Evolutionary conservation across 2,113 vertebrate species (phyloP).

Genomic region (Nycticorax nycticorax): DNA sequence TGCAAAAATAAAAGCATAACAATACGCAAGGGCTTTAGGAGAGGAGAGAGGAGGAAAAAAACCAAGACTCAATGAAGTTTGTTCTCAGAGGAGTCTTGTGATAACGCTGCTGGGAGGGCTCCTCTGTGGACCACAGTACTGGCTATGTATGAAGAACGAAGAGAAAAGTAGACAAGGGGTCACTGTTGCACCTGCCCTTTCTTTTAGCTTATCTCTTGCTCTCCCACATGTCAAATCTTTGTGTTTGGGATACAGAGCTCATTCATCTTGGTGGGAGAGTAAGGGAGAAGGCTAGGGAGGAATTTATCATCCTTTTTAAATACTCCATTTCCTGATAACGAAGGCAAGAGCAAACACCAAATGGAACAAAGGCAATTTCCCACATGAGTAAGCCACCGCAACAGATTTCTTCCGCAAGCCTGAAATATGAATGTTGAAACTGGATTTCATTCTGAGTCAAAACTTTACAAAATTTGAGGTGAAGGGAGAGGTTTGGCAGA

Average conservation of each 20-base stretch:
- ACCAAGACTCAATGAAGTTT: neutral
- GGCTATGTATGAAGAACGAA: neutral
- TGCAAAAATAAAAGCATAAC: neutral
- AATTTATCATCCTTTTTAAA: neutral
- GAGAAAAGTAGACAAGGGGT: neutral
- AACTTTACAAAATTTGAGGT: neutral
- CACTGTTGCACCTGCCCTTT: neutral
- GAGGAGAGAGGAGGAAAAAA: neutral
- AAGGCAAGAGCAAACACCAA: neutral
- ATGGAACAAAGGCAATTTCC: neutral
- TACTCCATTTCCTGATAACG: neutral
- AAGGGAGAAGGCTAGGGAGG: neutral
- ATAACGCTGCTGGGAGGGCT: neutral
- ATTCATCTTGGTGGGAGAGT: neutral
- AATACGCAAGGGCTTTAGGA: neutral
- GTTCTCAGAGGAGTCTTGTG: neutral
- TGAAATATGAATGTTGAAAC: neutral
- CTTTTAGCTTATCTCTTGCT: neutral
- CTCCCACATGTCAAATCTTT: neutral
- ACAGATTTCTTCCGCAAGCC: neutral
- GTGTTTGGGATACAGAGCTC: neutral
- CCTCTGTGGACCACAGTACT: neutral
- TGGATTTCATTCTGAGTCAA: neutral
- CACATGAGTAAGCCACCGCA: neutral
- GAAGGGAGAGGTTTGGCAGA: neutral